phyloP scores from a whole-genome alignment of 1,140 invertebrate species.

The Dinoponera quadriceps region DNA sequence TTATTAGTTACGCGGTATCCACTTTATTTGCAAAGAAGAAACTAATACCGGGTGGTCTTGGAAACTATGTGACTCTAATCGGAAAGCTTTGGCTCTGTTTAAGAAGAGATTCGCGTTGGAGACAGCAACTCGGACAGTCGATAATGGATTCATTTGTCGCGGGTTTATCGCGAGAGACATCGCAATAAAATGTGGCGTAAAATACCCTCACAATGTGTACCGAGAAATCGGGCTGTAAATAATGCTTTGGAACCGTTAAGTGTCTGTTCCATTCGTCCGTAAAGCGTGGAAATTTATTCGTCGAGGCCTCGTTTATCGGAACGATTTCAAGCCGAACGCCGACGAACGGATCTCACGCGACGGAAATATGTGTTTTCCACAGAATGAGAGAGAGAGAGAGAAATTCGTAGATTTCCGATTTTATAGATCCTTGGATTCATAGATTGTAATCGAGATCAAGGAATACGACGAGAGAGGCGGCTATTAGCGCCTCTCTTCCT shows the following conservation, averaged over 20 bases:
- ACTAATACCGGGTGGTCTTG: too few relatives aligned
- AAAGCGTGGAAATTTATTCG: slow-evolving; percentile 49
- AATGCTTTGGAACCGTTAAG: slow-evolving; percentile 20
- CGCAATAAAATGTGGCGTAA: slow-evolving; percentile 17
- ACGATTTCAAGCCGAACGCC: not conserved
- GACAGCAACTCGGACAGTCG: not conserved
- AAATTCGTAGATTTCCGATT: slow-evolving; percentile 21
- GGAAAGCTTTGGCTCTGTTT: not conserved
- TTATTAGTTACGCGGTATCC: too few relatives aligned
- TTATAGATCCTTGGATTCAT: not conserved
- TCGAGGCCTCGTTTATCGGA: slow-evolving; percentile 1
- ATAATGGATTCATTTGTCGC: slow-evolving; percentile 40
- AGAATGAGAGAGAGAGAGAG: too few relatives aligned
- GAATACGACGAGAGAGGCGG: not conserved
- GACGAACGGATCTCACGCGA: too few relatives aligned
- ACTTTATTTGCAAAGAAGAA: too few relatives aligned
- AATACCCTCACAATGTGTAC: not conserved
- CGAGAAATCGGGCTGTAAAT: slow-evolving; percentile 28
- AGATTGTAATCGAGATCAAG: not conserved
- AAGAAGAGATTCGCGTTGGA: not conserved
- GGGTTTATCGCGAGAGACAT: slow-evolving; percentile 21
- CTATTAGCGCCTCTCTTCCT: too few relatives aligned
- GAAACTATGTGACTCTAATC: not conserved
- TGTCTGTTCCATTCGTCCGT: not conserved
- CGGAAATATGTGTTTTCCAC: too few relatives aligned